Evolutionary conservation across 2,888 invertebrate genomes (phyloP).

Genomic region (Petrolisthes manimaculis): DNA sequence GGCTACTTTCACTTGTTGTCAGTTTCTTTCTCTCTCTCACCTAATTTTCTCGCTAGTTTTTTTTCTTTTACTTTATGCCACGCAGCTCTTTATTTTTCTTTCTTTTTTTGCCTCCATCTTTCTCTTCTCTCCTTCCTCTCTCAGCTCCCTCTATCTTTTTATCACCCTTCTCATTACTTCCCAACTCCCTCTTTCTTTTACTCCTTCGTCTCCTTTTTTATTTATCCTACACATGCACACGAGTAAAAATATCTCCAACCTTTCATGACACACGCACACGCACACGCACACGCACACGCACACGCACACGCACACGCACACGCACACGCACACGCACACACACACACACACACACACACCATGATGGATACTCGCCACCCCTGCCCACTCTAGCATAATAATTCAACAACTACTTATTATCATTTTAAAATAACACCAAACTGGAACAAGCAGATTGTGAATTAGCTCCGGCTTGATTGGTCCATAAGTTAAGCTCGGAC

Average conservation of each 20-base stretch:
- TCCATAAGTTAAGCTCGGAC: no score
- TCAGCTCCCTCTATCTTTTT: neutral
- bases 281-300: slow-evolving; percentile 25
- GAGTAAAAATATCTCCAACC: neutral
- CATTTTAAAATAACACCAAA: no score
- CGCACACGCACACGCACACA: slow-evolving; percentile 6
- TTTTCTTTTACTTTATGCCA: neutral
- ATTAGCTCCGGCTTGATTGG: no score
- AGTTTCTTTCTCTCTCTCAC: neutral
- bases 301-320: slow-evolving; percentile 20
- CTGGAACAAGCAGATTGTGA: no score
- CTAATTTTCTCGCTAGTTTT: neutral
- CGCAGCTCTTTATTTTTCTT: no score
- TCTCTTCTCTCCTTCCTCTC: no score
- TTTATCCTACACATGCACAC: neutral
- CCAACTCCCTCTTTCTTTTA: neutral
- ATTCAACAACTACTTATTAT: no score
- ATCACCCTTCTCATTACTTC: no score
- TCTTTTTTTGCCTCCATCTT: no score
- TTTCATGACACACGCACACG: slow-evolving; percentile 5
- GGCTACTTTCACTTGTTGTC: no score
- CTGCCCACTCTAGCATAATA: no score
- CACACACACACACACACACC: slow-evolving; percentile 20
- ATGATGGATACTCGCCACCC: no score
- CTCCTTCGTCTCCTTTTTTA: neutral